Base-by-base conservation (phyloP, 2,888 invertebrate genomes). In the Drosophila fulvimacula region DNA sequence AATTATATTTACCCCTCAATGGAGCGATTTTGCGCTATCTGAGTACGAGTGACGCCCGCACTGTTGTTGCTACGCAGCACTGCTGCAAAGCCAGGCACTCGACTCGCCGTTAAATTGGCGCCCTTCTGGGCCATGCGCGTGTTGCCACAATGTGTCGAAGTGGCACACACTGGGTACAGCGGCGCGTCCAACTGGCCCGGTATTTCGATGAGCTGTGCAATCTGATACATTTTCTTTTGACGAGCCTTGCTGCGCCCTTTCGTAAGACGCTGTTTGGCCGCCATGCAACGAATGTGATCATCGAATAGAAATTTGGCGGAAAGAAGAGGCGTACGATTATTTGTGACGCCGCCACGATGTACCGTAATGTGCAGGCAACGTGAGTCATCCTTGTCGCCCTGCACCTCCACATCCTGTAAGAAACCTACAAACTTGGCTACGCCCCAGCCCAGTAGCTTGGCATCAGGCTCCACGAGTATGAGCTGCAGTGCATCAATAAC, bases 281-380 rank as follows among this genome's bases (percentile, higher is more conserved):
- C 99, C 98, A 99, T 98, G 91, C 99, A 99, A 34, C 99, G 94
- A 80, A 99, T 99, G 91, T 99, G 99, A 93, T 99, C 99, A 91
- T 99, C 99, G 92, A 99, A 99, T 69, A 99, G 95, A 93, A 99
- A 99, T 92, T 97, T 98, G 11, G 98, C 97, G 5, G 96, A 95
- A 10, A 98, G 93, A n/a, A 98, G 92, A 1, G 97, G 96, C 0
- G 96, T 95, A 52, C 96, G 94, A 61, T 96, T 96, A 27, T 95
- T 93, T 0, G 95, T 94, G 0, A 93, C 93, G 1, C 92, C 92
- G 1, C 96, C 96, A 83, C 97, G 96, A 92, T 98, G 98, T 36
- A 99, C 96, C 0, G 98, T 98, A 58, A 99, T 95, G 90, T 98
- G 98, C 24, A 99, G 94, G 88, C 98, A 98, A 9, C 99, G 95